Evolutionary conservation across 2,797 vertebrate genomes (phyloP), one percentile per base, ranked within the genome.

Genomic region (Prionace glauca): DNA sequence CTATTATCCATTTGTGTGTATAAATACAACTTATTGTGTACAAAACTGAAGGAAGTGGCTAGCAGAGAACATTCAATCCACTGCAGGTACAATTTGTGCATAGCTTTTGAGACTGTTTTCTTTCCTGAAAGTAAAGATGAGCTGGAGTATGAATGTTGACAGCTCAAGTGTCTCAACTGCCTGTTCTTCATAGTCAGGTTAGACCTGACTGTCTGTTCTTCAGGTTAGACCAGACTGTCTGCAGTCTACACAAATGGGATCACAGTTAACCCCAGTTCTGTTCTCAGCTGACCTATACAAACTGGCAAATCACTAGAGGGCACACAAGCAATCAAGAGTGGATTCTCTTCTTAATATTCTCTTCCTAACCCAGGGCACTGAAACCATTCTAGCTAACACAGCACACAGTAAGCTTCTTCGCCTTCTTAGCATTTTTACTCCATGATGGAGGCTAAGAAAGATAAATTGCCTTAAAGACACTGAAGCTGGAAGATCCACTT

Each of bases 41-140:
- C 32, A 45, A 56, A 74, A 16, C 26, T 10, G 41, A 45, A 94
- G 36, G 67, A 94, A 95, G n/a, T 20, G 7, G 71, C 72, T 77
- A 69, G 45, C 41, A 95, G 67, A 94, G 93, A 95, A 77, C 93
- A 77, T 77, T 77, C 4, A 56, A 45, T 95, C n/a, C 16, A n/a
- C 71, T 29, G 26, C 45, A 74, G 93, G 41, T 32, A 95, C 71
- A 74, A 77, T 1, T 91, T 95, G 93, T 95, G 22, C 69, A 56
- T 16, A 67, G n/a, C n/a, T 92, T 91, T 69, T 41, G 90, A 41
- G 41, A 67, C 10, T 67, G 20, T 36, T 67, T 84, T 84, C 36
- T 36, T 22, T 36, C 90, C 20, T 67, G 0, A 92, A 92, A 62
- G 18, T 4, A 20, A 20, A 16, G 18, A 92, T 41, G 10, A 10